Evolutionary conservation across 2,797 vertebrate species (phyloP), one percentile per base, ranked within the genome.

Genomic region (Merluccius polli): DNA sequence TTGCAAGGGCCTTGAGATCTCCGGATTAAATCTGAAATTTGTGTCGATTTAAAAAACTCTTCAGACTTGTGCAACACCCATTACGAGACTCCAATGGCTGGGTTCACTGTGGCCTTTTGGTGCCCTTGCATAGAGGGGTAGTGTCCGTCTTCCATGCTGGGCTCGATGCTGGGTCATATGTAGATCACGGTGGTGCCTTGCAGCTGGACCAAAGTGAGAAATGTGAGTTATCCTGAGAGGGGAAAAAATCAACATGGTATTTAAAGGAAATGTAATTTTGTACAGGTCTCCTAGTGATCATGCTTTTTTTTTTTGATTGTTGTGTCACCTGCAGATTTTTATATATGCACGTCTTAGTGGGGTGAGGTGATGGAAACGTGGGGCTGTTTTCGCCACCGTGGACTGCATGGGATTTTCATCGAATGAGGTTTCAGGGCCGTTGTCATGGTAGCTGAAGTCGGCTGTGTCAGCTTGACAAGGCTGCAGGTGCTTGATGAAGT

Each of bases 21-120:
- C 86, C 86, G 85, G 82, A 85, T 84, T 87, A 77, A 76, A 86
- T 88, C 87, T 83, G 38, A 75, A 84, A 85, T 85, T 84, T 83
- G 72, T 88, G 86, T 80, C 77, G 72, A 83, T 83, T 87, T 74
- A 73, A 67, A 78, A 85, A 76, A 75, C 11, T 52, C 44, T 63
- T 71, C 44, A 38, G 13, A 77, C 72, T 78, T 76, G 77, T 75
- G n/a, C 65, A 30, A 27, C 65, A 13, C 65, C 65, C 65, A 11
- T 67, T 9, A 10, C 1, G 29, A 30, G 65, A 68, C 30, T 21
- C 31, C 27, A 9, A 69, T 6, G 65, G 27, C 27, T 67, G 24
- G 11, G 73, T 63, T 84, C 52, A 69, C 72, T 16, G 9, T 29
- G 35, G 36, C 31, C 73, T 71, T 13, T 52, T 70, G 10, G 72